These are phyloP conservation scores for Branchinecta sandiegonensis DNA, from an alignment of 2,888 invertebrate species.

Conservation along the genomic window DNA sequence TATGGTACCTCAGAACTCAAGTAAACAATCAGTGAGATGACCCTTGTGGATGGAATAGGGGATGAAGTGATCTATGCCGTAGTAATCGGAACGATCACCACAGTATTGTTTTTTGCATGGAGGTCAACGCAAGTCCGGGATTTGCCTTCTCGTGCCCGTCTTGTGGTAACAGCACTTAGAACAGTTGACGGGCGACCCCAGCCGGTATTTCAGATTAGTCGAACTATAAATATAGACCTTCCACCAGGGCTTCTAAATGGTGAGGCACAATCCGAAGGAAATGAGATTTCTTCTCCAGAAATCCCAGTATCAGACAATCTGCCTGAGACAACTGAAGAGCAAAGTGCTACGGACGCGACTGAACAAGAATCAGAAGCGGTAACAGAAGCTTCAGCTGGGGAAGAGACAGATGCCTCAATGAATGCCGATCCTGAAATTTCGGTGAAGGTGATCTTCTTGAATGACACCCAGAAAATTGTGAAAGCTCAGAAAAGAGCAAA, in stretches of 20 bases:
- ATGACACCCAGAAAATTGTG: background rate
- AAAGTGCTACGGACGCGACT: background rate
- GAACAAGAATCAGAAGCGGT: background rate
- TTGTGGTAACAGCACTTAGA: background rate
- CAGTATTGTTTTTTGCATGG: background rate
- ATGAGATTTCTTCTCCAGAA: background rate
- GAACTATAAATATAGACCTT: background rate
- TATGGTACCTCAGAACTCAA: no score
- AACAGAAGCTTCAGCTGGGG: background rate
- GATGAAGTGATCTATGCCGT: background rate
- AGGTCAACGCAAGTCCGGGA: background rate
- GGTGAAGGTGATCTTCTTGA: slow-evolving; percentile 9
- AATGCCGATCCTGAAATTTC: background rate
- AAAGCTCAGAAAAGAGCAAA: background rate
- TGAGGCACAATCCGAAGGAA: background rate
- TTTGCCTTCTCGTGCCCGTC: background rate
- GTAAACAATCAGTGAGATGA: no score
- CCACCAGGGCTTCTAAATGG: background rate
- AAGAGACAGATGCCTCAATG: background rate
- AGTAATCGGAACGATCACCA: background rate
- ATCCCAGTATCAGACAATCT: background rate
- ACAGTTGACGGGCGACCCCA: background rate
- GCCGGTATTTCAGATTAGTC: background rate
- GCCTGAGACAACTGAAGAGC: background rate
- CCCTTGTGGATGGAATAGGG: background rate